A percentile compares a stretch with the other conserved stretches of the same genome.
Conservation (phyloP, 2,888 invertebrate genomes). For the Galerucella nymphaeae region DNA sequence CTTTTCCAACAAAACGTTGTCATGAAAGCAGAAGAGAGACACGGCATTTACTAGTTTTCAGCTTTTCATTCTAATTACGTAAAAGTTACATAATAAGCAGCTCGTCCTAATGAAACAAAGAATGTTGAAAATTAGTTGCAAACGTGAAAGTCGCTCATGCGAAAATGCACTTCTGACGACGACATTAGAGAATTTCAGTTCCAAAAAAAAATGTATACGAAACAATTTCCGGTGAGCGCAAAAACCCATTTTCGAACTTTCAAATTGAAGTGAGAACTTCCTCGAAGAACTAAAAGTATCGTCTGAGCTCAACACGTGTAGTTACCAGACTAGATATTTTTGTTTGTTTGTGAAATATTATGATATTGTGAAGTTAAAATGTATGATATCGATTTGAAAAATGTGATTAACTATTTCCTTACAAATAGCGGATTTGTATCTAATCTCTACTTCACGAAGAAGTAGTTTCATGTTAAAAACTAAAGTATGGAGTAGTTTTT, state of each 20-base stretch:
- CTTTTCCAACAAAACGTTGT: conserved; percentile 16
- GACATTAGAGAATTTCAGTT: conserved; percentile 20
- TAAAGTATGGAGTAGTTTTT: too few species aligned
- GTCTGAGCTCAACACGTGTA: conserved; percentile 14
- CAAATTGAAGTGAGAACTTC: conserved; percentile 31
- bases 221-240: conserved; percentile 29
- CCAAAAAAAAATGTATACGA: conserved; percentile 26
- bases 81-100: conserved; percentile 26
- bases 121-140: conserved; percentile 36
- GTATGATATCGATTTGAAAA: neutral
- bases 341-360: neutral
- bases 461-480: too few species aligned
- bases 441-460: too few species aligned
- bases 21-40: conserved; percentile 20
- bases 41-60: conserved; percentile 27
- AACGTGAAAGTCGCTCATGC: conserved; percentile 34
- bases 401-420: too few species aligned
- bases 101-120: conserved; percentile 36
- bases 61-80: conserved; percentile 31
- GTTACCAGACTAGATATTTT: neutral
- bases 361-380: neutral
- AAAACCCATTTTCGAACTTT: conserved; percentile 34
- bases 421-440: too few species aligned
- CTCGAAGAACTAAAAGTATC: conserved; percentile 21
- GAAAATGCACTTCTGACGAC: conserved; percentile 27